Evolutionary conservation across 2,888 invertebrate genomes (phyloP).

Genomic region (Callinectes sapidus): DNA sequence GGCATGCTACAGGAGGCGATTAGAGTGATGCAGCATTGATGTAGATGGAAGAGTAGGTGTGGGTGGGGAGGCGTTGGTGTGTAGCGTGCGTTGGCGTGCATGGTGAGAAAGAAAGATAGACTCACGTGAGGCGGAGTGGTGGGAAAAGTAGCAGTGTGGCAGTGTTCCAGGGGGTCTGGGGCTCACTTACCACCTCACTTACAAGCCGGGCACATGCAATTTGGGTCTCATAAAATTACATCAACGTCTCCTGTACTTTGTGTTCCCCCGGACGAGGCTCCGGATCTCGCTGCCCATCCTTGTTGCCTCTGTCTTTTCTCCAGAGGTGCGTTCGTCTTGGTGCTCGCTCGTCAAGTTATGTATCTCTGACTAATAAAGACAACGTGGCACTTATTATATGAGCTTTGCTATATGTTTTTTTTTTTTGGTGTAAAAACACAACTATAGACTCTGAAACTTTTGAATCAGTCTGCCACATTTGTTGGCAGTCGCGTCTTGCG

Average conservation of each 20-base stretch:
- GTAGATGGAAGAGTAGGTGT: not conserved
- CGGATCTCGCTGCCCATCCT: conserved; percentile 26
- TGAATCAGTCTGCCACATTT: no score
- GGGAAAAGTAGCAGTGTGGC: not conserved
- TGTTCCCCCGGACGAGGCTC: conserved; percentile 42
- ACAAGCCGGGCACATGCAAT: conserved; percentile 36
- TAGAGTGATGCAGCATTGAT: not conserved
- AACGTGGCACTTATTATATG: no score
- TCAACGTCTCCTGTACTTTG: conserved; percentile 41
- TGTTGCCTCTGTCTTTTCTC: not conserved
- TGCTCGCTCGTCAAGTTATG: not conserved
- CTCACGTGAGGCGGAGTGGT: not conserved
- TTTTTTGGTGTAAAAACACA: no score
- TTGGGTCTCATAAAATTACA: conserved; percentile 51
- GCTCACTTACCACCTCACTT: not conserved
- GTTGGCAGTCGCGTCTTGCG: no score
- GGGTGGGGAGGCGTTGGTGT: not conserved
- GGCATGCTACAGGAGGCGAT: no score
- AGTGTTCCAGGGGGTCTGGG: not conserved
- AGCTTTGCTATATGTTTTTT: no score
- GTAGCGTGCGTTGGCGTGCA: not conserved
- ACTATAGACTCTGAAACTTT: no score
- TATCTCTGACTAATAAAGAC: no score
- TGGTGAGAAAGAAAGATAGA: not conserved
- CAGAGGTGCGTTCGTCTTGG: not conserved